Percentiles rank a stretch among this genome's conserved stretches.
Conservation (phyloP, 2,888 invertebrate species). For the Oxycera nigricornis region DNA sequence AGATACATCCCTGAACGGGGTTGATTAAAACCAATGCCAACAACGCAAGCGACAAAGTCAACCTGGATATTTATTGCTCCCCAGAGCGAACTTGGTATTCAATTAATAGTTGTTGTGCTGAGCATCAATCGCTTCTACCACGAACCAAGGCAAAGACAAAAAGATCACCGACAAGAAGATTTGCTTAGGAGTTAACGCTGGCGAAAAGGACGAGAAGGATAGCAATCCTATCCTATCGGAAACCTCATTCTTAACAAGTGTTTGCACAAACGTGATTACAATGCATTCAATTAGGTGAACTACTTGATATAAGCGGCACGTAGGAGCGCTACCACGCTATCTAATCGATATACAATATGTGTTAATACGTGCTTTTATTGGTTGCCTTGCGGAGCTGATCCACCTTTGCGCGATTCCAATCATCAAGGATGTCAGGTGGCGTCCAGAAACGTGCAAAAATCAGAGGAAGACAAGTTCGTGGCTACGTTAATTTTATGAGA, state of each 20-base stretch:
- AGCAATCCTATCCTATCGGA: not conserved
- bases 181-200: not conserved
- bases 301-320: slow-evolving; percentile 22
- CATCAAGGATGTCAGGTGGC: not conserved
- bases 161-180: not conserved
- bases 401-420: not conserved
- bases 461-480: not conserved
- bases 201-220: not conserved
- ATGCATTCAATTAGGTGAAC: slow-evolving; percentile 19
- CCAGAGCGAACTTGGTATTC: slow-evolving; percentile 23
- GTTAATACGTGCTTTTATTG: slow-evolving; percentile 8
- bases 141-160: no score
- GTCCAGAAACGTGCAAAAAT: not conserved
- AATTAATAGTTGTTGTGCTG: slow-evolving; percentile 17
- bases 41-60: not conserved
- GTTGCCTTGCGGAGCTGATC: not conserved
- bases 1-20: not conserved
- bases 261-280: slow-evolving; percentile 21
- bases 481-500: not conserved
- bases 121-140: no score
- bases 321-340: not conserved
- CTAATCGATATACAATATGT: slow-evolving; percentile 9
- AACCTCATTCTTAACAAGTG: not conserved
- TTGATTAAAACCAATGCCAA: slow-evolving; percentile 8
- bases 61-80: slow-evolving; percentile 22